Evolutionary conservation across 2,888 invertebrate species (phyloP), one percentile per base, ranked within the genome.

Genomic region (Agapetus fuscipes): DNA sequence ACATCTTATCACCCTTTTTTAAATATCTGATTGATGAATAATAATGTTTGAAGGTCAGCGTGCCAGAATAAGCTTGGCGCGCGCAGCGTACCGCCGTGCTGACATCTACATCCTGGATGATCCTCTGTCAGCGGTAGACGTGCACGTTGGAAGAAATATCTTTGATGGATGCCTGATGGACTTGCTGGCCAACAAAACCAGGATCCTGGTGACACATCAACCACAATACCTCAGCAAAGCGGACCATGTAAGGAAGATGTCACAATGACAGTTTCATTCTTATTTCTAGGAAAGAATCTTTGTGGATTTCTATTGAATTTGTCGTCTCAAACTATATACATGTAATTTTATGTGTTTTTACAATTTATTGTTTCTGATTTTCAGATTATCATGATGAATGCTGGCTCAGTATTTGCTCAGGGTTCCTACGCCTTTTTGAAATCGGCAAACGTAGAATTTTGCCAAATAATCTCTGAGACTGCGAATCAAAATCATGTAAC

Each of bases 31-130:
- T n/a, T n/a, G n/a, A n/a, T n/a, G n/a, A n/a, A n/a, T n/a, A n/a
- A n/a, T n/a, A n/a, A 6, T 81, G 20, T 76, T 76, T 53, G 79
- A 79, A 14, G 79, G 83, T 2, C 87, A 87, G 59, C 75, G 80
- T 50, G 85, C 86, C 1, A 66, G 88, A 49, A 78, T 89, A 30
- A 83, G 81, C 53, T 49, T 68, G 54, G 52, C 60, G 1, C 53
- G 75, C 43, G 71, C 74, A 6, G 54, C 75, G 10, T 77, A 76
- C 51, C 59, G 60, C 39, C 63, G 74, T 36, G 71, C 75, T 2
- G 76, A 78, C 53, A 66, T 78, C 35, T 77, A 74, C 49, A 56
- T 78, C 3, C 54, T 78, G 28, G 78, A 78, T 52, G 78, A 78
- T 53, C 77, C 78, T 1, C 56, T 78, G 2, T 73, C 74, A 38